These are phyloP conservation scores for Anodontia alba DNA, from an alignment of 2,888 invertebrate genomes.

Conservation along the genomic window DNA sequence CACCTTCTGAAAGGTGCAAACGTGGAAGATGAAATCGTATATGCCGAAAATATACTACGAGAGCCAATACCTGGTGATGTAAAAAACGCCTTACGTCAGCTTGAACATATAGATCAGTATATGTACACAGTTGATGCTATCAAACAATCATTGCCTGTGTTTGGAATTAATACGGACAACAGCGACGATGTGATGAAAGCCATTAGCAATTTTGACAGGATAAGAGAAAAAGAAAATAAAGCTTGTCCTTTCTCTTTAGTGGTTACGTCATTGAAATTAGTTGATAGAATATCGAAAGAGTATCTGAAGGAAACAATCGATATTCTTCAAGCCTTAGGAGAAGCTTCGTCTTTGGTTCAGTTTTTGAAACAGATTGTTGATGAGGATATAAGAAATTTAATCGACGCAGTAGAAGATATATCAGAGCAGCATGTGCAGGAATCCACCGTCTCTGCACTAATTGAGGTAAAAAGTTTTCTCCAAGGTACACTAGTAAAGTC, in stretches of 20 bases:
- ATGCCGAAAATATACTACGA: constrained; percentile 20
- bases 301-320: constrained; percentile 31
- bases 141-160: constrained; percentile 13
- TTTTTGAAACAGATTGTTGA: constrained; percentile 58
- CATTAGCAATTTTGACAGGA: constrained; percentile 41
- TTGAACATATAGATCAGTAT: not conserved
- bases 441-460: constrained; percentile 65
- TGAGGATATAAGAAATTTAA: constrained; percentile 67
- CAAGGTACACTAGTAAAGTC: constrained; percentile 42
- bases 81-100: constrained; percentile 3
- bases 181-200: constrained; percentile 39
- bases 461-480: constrained; percentile 63
- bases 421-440: constrained; percentile 68
- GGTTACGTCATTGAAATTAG: constrained; percentile 23
- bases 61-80: not conserved
- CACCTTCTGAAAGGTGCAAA: constrained; percentile 19
- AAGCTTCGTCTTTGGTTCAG: constrained; percentile 39
- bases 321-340: constrained; percentile 40
- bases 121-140: constrained; percentile 16
- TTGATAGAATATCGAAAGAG: constrained; percentile 36
- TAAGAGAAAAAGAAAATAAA: constrained; percentile 16
- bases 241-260: constrained; percentile 33
- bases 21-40: constrained; percentile 34
- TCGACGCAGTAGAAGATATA: constrained; percentile 71
- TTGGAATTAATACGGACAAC: constrained; percentile 7